Percentiles rank a stretch among this genome's conserved stretches.
Evolutionary conservation across 2,797 vertebrate species (phyloP).

Genomic region (Myripristis murdjan): DNA sequence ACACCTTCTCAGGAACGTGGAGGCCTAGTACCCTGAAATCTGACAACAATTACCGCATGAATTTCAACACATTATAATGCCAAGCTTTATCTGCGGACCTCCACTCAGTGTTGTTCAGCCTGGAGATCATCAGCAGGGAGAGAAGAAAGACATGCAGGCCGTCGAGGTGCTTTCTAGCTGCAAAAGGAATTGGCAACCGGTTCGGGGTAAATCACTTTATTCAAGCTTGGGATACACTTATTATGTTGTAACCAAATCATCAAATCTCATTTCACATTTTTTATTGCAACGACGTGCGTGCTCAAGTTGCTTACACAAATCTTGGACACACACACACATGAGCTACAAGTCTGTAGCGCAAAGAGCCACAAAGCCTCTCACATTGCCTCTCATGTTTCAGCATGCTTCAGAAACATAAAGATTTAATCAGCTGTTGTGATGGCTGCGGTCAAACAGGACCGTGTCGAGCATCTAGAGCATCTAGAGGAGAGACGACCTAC

Average conservation of each 20-base stretch:
- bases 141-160: slow-evolving; percentile 32
- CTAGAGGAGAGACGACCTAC: slow-evolving; percentile 27
- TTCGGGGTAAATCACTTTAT: neutral
- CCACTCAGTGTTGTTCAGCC: slow-evolving; percentile 44
- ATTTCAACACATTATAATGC: slow-evolving; percentile 70
- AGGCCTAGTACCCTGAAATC: slow-evolving; percentile 71
- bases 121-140: slow-evolving; percentile 65
- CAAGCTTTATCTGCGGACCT: slow-evolving; percentile 65
- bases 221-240: neutral
- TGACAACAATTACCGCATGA: slow-evolving; percentile 81
- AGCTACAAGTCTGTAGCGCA: slow-evolving; percentile 16
- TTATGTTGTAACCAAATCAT: slow-evolving; percentile 21
- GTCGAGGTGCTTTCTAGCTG: slow-evolving; percentile 30
- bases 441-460: slow-evolving; percentile 52
- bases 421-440: slow-evolving; percentile 65
- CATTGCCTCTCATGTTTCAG: slow-evolving; percentile 54
- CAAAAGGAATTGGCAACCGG: slow-evolving; percentile 3
- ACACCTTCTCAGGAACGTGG: slow-evolving; percentile 75
- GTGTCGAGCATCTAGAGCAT: slow-evolving; percentile 9
- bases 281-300: slow-evolving; percentile 16
- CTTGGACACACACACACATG: slow-evolving; percentile 37
- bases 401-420: slow-evolving; percentile 50
- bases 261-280: slow-evolving; percentile 24
- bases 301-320: slow-evolving; percentile 10
- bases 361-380: slow-evolving; percentile 21